phyloP scores from a whole-genome alignment of 1,140 invertebrate species.

The Harpegnathos saltator region DNA sequence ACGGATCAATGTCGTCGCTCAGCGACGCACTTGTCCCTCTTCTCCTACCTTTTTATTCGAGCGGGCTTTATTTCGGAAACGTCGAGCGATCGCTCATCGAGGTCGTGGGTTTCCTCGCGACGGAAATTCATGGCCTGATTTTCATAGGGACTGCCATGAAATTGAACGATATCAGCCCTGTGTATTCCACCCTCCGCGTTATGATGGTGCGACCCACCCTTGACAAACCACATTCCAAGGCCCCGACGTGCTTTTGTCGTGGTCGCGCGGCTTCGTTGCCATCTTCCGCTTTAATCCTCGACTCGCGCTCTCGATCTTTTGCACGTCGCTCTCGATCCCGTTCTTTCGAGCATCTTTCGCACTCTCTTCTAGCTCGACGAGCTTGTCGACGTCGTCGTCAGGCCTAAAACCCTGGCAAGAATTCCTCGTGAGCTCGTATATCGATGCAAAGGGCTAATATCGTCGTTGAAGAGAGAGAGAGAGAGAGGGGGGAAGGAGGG shows the following conservation, averaged over 20 bases:
- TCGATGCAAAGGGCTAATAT: conserved; percentile 69
- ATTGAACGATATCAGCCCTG: not conserved
- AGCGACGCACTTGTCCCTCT: not conserved
- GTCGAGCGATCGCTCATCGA: not conserved
- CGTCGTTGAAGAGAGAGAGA: conserved; percentile 8
- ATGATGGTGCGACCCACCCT: not conserved
- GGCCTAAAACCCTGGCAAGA: conserved; percentile 46
- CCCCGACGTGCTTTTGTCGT: conserved; percentile 3
- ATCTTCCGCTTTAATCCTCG: conserved; percentile 7
- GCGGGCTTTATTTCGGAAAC: not conserved
- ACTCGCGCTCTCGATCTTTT: conserved; percentile 1
- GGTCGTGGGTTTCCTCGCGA: not conserved
- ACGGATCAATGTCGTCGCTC: not conserved
- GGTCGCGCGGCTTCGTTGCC: not conserved
- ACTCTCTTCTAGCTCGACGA: not conserved
- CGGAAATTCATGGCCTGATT: conserved; percentile 2
- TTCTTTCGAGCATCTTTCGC: conserved; percentile 25
- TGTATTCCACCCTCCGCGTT: not conserved
- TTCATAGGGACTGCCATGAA: conserved; percentile 2
- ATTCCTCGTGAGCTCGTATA: conserved; percentile 46
- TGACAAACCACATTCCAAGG: not conserved
- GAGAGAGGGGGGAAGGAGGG: not conserved
- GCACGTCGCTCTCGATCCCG: not conserved
- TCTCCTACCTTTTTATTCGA: not conserved
- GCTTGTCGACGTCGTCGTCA: no score